A percentile compares a stretch with the other conserved stretches of the same genome.
Conservation (phyloP, 2,113 vertebrate species). For the Pelvicachromis taeniatus region DNA sequence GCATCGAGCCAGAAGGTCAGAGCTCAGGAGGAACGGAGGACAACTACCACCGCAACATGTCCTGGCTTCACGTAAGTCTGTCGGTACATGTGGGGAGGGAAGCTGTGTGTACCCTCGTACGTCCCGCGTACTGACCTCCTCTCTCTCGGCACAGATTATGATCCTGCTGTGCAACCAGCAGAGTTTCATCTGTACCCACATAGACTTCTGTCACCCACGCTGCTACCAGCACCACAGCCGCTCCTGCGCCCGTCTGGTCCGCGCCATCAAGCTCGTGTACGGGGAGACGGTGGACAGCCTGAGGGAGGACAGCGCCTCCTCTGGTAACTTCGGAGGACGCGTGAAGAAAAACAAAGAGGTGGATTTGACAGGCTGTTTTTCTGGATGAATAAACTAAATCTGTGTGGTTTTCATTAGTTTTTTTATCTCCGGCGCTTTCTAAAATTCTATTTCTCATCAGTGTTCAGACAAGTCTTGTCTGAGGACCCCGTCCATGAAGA, state of each 20-base stretch:
- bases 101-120: background rate
- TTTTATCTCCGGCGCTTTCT: background rate
- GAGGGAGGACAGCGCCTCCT: slow-evolving; percentile 72
- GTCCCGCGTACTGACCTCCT: background rate
- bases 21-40: slow-evolving; percentile 85
- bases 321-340: slow-evolving; percentile 69
- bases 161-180: slow-evolving; percentile 97
- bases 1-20: slow-evolving; percentile 93
- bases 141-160: slow-evolving; percentile 83
- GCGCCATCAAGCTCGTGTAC: slow-evolving; percentile 94
- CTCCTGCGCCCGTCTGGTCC: slow-evolving; percentile 92
- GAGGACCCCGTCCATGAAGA: slow-evolving; percentile 94
- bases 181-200: slow-evolving; percentile 95
- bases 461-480: slow-evolving; percentile 96
- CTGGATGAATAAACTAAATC: background rate
- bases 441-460: slow-evolving; percentile 54
- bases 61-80: slow-evolving; percentile 90
- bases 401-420: background rate
- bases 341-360: slow-evolving; percentile 95
- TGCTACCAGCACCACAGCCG: slow-evolving; percentile 98
- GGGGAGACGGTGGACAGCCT: slow-evolving; percentile 91
- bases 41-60: slow-evolving; percentile 97
- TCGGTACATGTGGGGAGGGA: background rate
- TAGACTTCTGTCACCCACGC: slow-evolving; percentile 96
- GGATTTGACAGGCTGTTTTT: background rate